Percentiles rank a stretch among this genome's conserved stretches.
Conservation (phyloP, 2,888 invertebrate genomes). For the Cryptus armator region DNA sequence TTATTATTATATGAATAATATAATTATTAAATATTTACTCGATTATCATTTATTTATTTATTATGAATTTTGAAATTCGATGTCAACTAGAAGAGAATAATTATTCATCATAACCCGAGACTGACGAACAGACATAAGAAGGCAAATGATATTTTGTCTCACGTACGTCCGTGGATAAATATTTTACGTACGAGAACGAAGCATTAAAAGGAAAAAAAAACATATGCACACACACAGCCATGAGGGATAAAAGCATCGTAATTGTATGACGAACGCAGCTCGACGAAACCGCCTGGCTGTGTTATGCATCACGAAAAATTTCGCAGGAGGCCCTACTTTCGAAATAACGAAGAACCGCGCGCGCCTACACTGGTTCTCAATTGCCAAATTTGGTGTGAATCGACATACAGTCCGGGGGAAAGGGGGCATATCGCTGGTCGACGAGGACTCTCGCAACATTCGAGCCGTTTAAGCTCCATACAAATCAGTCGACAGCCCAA, state of each 20-base stretch:
- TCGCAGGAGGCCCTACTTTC: conserved; percentile 42
- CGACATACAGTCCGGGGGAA: conserved; percentile 19
- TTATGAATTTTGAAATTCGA: conserved; percentile 24
- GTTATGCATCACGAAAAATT: conserved; percentile 60
- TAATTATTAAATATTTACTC: not conserved
- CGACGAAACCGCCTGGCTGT: conserved; percentile 26
- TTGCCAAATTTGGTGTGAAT: conserved; percentile 69
- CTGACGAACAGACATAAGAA: not conserved
- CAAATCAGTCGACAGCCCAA: not conserved
- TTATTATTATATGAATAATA: no score
- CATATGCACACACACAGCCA: not conserved
- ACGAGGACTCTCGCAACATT: conserved; percentile 4
- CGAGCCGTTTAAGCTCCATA: conserved; percentile 1
- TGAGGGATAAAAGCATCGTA: conserved; percentile 28
- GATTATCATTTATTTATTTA: not conserved
- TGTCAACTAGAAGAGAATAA: conserved; percentile 37
- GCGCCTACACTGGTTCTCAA: conserved; percentile 41
- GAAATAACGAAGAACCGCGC: conserved; percentile 53
- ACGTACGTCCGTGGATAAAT: conserved; percentile 55
- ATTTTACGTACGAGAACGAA: conserved; percentile 60
- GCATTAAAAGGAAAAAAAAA: conserved; percentile 5
- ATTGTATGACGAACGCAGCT: conserved; percentile 39
- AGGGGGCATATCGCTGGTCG: not conserved
- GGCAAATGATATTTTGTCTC: conserved; percentile 25
- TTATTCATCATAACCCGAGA: not conserved